A percentile compares a stretch with the other conserved stretches of the same genome.
These are phyloP conservation scores for Elephas maximus DNA, from an alignment of 2,113 vertebrate genomes.

Conservation along the genomic window DNA sequence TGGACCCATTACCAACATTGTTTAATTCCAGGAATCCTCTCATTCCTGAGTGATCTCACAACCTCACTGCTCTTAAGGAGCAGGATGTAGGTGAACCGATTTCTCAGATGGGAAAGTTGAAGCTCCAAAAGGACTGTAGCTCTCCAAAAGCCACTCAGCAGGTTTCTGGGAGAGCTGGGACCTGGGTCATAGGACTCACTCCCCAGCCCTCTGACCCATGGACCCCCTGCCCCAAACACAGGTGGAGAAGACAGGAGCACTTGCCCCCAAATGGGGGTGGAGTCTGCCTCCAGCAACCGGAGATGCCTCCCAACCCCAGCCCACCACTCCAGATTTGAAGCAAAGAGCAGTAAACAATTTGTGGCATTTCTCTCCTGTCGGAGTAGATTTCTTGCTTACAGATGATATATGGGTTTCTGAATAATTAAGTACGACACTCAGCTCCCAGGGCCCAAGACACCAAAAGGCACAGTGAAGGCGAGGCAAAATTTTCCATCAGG, in stretches of 20 bases:
- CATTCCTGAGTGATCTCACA: neutral
- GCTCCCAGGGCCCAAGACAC: slow-evolving; percentile 59
- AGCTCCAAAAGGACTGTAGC: neutral
- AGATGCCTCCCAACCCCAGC: neutral
- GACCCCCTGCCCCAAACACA: neutral
- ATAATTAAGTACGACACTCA: slow-evolving; percentile 77
- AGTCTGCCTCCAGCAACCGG: neutral
- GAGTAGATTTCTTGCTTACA: slow-evolving; percentile 74
- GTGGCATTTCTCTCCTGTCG: slow-evolving; percentile 55
- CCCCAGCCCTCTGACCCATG: neutral
- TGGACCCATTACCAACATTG: neutral
- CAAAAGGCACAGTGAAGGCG: slow-evolving; percentile 40
- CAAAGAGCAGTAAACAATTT: slow-evolving; percentile 75
- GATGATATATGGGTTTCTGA: slow-evolving; percentile 73
- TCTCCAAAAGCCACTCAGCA: neutral
- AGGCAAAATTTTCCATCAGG: slow-evolving; percentile 65
- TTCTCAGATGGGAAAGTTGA: neutral
- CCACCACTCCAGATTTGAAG: slow-evolving; percentile 41
- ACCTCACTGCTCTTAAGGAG: neutral
- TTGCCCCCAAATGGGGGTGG: neutral
- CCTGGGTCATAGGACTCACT: neutral
- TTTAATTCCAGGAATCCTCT: neutral
- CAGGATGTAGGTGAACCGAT: neutral
- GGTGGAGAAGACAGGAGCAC: neutral
- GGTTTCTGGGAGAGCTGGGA: neutral